phyloP scores from a whole-genome alignment of 2,113 vertebrate species.

The Vireo altiloquus region DNA sequence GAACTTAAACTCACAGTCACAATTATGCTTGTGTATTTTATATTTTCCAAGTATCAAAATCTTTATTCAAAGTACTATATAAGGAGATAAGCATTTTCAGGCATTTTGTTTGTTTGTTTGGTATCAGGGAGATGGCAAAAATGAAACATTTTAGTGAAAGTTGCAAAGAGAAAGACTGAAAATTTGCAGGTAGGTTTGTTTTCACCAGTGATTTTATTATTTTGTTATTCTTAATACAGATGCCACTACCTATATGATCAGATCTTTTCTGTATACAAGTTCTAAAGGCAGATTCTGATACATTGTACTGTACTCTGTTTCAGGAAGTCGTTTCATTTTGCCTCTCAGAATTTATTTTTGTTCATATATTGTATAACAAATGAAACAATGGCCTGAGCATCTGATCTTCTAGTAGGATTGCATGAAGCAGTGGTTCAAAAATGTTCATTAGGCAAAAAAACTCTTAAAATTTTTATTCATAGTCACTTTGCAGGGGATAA shows the following conservation, averaged over 20 bases:
- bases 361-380: background rate
- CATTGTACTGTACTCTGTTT: background rate
- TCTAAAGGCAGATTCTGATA: background rate
- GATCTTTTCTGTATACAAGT: background rate
- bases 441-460: background rate
- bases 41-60: background rate
- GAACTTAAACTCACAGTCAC: background rate
- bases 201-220: background rate
- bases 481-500: background rate
- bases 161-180: background rate
- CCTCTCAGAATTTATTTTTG: background rate
- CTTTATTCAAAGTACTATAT: background rate
- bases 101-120: background rate
- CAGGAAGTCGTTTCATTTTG: background rate
- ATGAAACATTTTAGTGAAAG: background rate
- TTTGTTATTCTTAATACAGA: background rate
- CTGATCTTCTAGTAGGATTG: background rate
- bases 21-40: background rate
- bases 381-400: background rate
- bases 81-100: background rate
- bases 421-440: background rate
- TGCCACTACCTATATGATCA: background rate
- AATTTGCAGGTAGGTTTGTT: background rate
- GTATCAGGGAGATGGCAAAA: accelerated
- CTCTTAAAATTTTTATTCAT: background rate